Conservation (phyloP, 2,888 invertebrate species). For the Dicranocentrus wangi region DNA sequence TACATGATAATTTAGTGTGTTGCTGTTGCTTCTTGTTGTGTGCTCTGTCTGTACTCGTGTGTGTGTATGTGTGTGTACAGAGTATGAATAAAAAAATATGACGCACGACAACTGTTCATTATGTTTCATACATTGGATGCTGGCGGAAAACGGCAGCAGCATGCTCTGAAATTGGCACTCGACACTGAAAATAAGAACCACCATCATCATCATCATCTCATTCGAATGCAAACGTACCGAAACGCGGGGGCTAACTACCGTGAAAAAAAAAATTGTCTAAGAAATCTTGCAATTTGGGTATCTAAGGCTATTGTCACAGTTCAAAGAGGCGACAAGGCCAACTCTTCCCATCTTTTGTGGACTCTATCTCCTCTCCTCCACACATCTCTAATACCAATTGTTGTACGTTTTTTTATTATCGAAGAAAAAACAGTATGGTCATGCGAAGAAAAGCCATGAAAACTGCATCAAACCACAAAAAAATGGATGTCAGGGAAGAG, state of each 20-base stretch:
- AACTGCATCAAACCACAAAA: conserved; percentile 57
- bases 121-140: too few species aligned
- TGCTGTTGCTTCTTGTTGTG: too few species aligned
- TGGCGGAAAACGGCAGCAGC: too few species aligned
- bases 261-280: conserved; percentile 17
- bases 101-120: neutral
- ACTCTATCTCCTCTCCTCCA: neutral
- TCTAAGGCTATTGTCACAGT: conserved; percentile 45
- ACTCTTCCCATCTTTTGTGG: neutral
- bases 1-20: conserved; percentile 8
- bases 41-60: too few species aligned
- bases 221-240: too few species aligned
- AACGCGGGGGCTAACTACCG: conserved; percentile 1
- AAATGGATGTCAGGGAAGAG: conserved; percentile 46
- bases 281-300: conserved; percentile 28
- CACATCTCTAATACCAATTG: too few species aligned
- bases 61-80: too few species aligned
- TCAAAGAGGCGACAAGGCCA: conserved; percentile 59
- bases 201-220: too few species aligned
- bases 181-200: too few species aligned
- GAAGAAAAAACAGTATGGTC: conserved; percentile 46
- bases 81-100: neutral
- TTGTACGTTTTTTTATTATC: too few species aligned
- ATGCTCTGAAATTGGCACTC: too few species aligned
- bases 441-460: conserved; percentile 50